Evolutionary conservation across 2,888 invertebrate species (phyloP).

Genomic region (Archips xylosteana): DNA sequence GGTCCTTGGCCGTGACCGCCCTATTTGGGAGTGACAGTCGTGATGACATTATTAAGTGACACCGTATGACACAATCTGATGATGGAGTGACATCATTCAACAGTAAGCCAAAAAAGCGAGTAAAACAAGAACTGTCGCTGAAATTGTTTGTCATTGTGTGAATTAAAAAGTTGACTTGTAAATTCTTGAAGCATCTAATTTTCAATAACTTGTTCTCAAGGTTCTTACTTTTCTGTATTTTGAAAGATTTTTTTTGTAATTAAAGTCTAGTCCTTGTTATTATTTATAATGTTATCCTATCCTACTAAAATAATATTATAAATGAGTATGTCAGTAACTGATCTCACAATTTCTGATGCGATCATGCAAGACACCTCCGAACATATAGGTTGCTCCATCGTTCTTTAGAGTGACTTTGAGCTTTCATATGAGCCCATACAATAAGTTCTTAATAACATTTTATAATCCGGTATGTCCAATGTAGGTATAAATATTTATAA

Average conservation of each 20-base stretch:
- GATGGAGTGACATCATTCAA: not conserved
- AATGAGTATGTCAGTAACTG: no score
- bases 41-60: not conserved
- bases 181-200: not conserved
- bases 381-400: no score
- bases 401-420: no score
- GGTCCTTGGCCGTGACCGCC: not conserved
- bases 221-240: not conserved
- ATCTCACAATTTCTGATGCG: no score
- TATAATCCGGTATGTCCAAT: no score
- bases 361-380: no score
- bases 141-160: not conserved
- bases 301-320: no score
- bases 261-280: not conserved
- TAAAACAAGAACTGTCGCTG: not conserved
- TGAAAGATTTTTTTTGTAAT: not conserved
- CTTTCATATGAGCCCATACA: no score
- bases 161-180: not conserved
- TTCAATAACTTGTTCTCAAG: no score
- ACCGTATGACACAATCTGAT: not conserved
- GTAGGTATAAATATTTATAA: no score
- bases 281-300: no score
- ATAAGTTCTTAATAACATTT: no score
- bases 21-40: not conserved
- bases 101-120: not conserved